A percentile compares a stretch with the other conserved stretches of the same genome.
Conservation (phyloP, 1,140 invertebrate genomes). For the Aethina tumida region DNA sequence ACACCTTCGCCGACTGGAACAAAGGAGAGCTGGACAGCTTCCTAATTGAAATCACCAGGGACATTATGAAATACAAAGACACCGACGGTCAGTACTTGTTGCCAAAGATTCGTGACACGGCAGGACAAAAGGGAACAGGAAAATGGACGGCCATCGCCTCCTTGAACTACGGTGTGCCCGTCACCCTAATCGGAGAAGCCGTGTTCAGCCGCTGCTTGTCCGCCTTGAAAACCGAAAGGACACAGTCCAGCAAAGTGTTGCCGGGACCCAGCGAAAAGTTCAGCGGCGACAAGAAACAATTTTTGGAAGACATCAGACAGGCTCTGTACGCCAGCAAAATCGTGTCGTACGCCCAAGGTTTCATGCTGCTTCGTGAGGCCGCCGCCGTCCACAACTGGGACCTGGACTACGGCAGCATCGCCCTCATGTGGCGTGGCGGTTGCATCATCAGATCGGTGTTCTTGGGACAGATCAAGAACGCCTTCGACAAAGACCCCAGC, state of each 20-base stretch:
- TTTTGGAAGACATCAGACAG: slow-evolving; percentile 61
- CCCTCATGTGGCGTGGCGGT: slow-evolving; percentile 98
- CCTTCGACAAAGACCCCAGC: slow-evolving; percentile 87
- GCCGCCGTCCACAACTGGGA: slow-evolving; percentile 88
- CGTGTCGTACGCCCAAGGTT: slow-evolving; percentile 98
- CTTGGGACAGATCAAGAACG: slow-evolving; percentile 92
- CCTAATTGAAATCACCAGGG: slow-evolving; percentile 94
- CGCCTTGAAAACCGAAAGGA: slow-evolving; percentile 65
- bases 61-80: slow-evolving; percentile 94
- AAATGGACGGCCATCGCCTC: slow-evolving; percentile 98
- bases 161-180: slow-evolving; percentile 92
- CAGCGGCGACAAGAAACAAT: slow-evolving; percentile 65
- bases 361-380: slow-evolving; percentile 95
- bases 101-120: slow-evolving; percentile 89
- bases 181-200: slow-evolving; percentile 96
- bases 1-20: slow-evolving; percentile 93
- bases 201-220: slow-evolving; percentile 95
- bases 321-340: slow-evolving; percentile 98
- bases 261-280: slow-evolving; percentile 54
- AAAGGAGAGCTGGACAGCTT: slow-evolving; percentile 94
- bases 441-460: slow-evolving; percentile 98
- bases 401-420: slow-evolving; percentile 95
- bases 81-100: slow-evolving; percentile 67
- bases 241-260: slow-evolving; percentile 68
- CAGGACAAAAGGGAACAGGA: slow-evolving; percentile 98